phyloP scores from a whole-genome alignment of 2,113 vertebrate genomes.

The Aramus guarauna region DNA sequence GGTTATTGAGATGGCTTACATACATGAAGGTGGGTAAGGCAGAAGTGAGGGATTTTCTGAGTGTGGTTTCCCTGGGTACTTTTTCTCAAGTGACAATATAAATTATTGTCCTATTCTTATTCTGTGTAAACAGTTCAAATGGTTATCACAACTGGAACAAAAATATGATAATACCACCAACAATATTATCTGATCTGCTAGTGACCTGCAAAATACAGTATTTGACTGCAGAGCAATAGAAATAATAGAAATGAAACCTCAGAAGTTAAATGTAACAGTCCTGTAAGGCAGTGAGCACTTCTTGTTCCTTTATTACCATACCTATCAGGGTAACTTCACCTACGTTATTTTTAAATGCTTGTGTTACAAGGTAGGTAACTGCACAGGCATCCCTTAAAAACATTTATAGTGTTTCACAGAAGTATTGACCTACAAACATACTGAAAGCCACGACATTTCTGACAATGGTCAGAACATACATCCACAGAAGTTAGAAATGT shows the following conservation, averaged over 20 bases:
- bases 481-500: background rate
- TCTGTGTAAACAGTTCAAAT: background rate
- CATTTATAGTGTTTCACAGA: background rate
- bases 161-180: background rate
- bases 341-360: background rate
- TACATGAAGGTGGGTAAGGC: background rate
- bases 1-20: background rate
- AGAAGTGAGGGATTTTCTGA: background rate
- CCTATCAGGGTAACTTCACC: background rate
- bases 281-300: fast-evolving
- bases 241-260: background rate
- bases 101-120: background rate
- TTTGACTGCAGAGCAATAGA: background rate
- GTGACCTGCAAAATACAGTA: background rate
- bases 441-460: background rate
- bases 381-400: background rate
- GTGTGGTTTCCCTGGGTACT: background rate
- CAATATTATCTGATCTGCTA: background rate
- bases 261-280: background rate
- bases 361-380: background rate
- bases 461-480: background rate
- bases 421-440: background rate
- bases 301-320: background rate
- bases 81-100: background rate
- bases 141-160: background rate